Evolutionary conservation across 2,888 invertebrate species (phyloP), one percentile per base, ranked within the genome.

Genomic region (Poecilobothrus nobilitatus): DNA sequence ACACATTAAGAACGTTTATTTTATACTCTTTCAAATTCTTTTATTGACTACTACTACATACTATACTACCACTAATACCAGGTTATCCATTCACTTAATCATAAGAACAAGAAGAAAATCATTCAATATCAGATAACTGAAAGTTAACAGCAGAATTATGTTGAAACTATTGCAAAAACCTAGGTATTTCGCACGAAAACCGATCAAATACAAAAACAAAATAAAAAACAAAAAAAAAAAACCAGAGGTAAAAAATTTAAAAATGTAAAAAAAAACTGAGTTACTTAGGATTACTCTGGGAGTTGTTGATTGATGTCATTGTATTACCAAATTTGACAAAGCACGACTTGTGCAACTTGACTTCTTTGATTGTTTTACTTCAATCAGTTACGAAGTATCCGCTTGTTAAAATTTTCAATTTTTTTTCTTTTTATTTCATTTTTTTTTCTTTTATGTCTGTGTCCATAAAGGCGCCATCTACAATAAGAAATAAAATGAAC

Each of bases 281-380:
- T n/a, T n/a, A 53, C 41, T 41, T 15, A 53, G 15, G 15, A 18
- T 15, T 53, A 15, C 9, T 53, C n/a, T 53, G 53, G 53, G 15
- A 27, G 27, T 27, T 27, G 27, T 27, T 53, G 53, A 53, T 53
- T 53, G 53, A 53, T 53, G 53, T 53, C 53, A 53, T 53, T 53
- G 53, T 53, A 53, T 53, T 53, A 53, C 53, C 53, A 53, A 53
- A 53, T 53, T 53, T 53, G 53, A 53, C 53, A 53, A 53, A 53
- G 53, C 53, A 53, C 53, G 53, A 53, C 53, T 53, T 53, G 53
- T 53, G 53, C 18, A 53, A 53, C 53, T 53, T 53, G 53, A 53
- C 53, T 53, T 53, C 53, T 53, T 53, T 53, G 9, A 53, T 53
- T 53, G 53, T 53, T 53, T 53, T 53, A 53, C 53, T 53, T 53